Evolutionary conservation across 1,140 invertebrate genomes (phyloP).

Genomic region (Cotesia typhae): DNA sequence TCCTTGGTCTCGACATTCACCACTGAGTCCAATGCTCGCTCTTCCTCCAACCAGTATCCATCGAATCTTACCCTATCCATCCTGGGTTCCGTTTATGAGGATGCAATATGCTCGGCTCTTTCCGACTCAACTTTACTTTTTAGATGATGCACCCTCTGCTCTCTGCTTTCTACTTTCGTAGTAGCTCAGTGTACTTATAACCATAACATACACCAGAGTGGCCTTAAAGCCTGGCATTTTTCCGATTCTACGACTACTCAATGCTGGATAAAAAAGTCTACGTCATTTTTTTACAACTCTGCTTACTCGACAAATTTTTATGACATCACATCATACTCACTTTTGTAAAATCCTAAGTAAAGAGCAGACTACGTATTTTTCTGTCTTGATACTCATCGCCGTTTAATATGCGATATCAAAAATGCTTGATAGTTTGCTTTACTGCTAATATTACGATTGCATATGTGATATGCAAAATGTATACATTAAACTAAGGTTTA

Average conservation of each 20-base stretch:
- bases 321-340: background rate
- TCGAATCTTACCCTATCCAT: background rate
- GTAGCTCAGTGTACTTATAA: too few relatives aligned
- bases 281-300: background rate
- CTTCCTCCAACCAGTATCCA: background rate
- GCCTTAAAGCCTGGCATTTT: background rate
- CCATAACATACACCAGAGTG: too few relatives aligned
- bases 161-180: background rate
- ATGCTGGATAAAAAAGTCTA: too few relatives aligned
- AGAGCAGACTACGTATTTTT: too few relatives aligned
- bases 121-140: background rate
- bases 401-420: too few relatives aligned
- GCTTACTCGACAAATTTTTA: slow-evolving; percentile 21
- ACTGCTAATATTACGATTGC: too few relatives aligned
- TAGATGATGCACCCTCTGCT: background rate
- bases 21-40: background rate
- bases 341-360: background rate
- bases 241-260: background rate
- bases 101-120: background rate
- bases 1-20: background rate
- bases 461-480: too few relatives aligned
- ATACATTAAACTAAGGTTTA: too few relatives aligned
- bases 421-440: too few relatives aligned
- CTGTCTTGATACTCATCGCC: too few relatives aligned
- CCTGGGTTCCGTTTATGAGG: background rate